Conservation (phyloP, 1,140 invertebrate species). For the Drosophila sechellia region DNA sequence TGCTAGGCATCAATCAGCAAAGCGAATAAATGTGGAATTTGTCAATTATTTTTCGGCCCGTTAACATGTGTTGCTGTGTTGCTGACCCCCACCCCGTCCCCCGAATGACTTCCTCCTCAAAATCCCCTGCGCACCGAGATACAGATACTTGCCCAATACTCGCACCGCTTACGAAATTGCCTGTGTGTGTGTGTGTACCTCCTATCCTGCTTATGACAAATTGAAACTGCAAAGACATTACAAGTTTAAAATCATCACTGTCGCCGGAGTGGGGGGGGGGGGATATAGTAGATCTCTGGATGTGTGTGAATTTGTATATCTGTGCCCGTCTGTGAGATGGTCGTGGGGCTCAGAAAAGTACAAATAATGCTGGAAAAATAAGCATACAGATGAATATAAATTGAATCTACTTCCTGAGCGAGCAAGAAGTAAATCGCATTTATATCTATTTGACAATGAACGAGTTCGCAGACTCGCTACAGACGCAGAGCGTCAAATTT, state of each 20-base stretch:
- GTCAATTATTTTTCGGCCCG: slow-evolving; percentile 15
- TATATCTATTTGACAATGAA: slow-evolving; percentile 73
- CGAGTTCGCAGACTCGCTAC: slow-evolving; percentile 3
- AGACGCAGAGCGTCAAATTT: neutral
- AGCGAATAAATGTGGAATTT: slow-evolving; percentile 27
- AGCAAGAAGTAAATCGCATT: slow-evolving; percentile 56
- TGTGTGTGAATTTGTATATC: neutral
- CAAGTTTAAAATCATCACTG: slow-evolving; percentile 59
- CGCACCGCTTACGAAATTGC: slow-evolving; percentile 7
- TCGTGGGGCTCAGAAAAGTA: slow-evolving; percentile 42
- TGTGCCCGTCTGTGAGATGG: neutral
- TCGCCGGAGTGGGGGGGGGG: slow-evolving; percentile 20
- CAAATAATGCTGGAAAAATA: slow-evolving; percentile 59
- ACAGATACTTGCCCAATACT: slow-evolving; percentile 1
- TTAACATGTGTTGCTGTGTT: neutral
- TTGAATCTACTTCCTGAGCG: slow-evolving; percentile 53
- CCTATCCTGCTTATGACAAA: slow-evolving; percentile 48
- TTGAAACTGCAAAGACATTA: slow-evolving; percentile 64
- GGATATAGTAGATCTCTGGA: neutral
- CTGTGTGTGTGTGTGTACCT: too few relatives aligned
- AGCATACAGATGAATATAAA: slow-evolving; percentile 71
- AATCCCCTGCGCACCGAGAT: too few relatives aligned
- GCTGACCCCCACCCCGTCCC: neutral
- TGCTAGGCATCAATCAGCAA: slow-evolving; percentile 20
- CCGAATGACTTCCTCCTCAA: neutral